Base-by-base conservation (phyloP, 2,888 invertebrate genomes). In the Hypomecis atomaria region DNA sequence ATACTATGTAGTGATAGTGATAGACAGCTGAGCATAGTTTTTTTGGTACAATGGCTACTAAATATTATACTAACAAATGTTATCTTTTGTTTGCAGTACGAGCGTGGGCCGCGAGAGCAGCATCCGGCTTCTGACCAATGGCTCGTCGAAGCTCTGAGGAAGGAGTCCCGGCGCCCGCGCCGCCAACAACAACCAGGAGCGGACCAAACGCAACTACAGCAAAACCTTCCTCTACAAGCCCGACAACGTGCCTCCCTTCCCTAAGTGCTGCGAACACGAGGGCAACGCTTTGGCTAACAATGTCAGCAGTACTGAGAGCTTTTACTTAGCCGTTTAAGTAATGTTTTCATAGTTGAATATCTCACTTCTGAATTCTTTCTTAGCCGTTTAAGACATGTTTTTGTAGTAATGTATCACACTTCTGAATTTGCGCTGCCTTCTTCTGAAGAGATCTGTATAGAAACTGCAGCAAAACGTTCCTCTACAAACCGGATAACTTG, bases 91-190 rank as follows among this genome's bases (percentile, higher is more conserved):
- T 65, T 60, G 37, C 82, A 92, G 91, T 44, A 88, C 90, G 5
- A 90, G 90, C 67, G 82, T 89, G 2, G 91, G 89, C 0, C 86
- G 89, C 0, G 91, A 91, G 57, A 91, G 89, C 81, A 92, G 92
- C 84, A 81, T 92, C 62, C 85, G 90, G 0, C 83, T 92, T 0
- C 72, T 91, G 1, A 89, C 89, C 82, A 91, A 92, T 72, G 92
- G 92, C 1, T 82, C 90, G 0, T 91, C 91, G 52, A 92, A 92
- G 65, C 90, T 91, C 85, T 92, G 92, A 92, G 89, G 80, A 71
- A 79, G 86, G 86, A 71, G 70, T 57, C 73, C 69, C 73, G 86
- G 86, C 82, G 60, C 57, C 8, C 82, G 78, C 73, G 75, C 71
- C 76, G 85, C 86, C 74, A 85, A 87, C 77, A 88, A 88, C 78